A percentile compares a stretch with the other conserved stretches of the same genome.
phyloP scores from a whole-genome alignment of 2,888 invertebrate genomes.

The Amaurobius ferox region DNA sequence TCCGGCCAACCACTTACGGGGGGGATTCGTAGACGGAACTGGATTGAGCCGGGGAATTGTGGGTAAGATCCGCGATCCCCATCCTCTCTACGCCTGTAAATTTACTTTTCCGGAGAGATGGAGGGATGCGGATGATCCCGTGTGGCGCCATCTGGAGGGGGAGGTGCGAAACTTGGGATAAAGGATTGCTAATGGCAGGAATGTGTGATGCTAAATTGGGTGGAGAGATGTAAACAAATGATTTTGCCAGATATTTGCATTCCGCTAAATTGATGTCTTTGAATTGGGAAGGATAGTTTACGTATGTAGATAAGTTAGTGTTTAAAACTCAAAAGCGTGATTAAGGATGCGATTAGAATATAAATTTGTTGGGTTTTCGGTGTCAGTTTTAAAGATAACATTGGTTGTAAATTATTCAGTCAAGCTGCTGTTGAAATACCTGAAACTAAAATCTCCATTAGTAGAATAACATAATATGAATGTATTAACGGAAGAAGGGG shows the following conservation, averaged over 20 bases:
- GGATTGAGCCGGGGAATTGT: not conserved
- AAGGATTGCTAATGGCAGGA: not conserved
- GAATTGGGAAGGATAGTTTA: too few species aligned
- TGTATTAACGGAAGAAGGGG: too few species aligned
- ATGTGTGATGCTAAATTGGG: not conserved
- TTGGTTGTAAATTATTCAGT: too few species aligned
- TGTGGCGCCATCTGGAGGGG: not conserved
- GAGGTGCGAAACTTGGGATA: not conserved
- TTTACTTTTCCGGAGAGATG: constrained; percentile 1
- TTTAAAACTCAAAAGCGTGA: too few species aligned
- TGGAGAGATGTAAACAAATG: not conserved
- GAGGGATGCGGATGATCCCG: constrained; percentile 1
- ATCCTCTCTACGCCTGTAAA: not conserved
- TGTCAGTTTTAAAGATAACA: too few species aligned
- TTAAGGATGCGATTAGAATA: too few species aligned
- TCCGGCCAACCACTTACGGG: not conserved
- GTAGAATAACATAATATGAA: too few species aligned
- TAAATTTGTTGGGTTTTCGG: too few species aligned
- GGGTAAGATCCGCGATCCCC: not conserved
- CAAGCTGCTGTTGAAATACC: too few species aligned
- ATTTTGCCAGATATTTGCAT: not conserved
- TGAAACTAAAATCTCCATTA: too few species aligned
- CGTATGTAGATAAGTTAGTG: too few species aligned
- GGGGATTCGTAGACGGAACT: not conserved
- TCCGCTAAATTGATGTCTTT: not conserved